Base-by-base conservation (phyloP, 1,140 invertebrate genomes). In the Whitmania pigra region DNA sequence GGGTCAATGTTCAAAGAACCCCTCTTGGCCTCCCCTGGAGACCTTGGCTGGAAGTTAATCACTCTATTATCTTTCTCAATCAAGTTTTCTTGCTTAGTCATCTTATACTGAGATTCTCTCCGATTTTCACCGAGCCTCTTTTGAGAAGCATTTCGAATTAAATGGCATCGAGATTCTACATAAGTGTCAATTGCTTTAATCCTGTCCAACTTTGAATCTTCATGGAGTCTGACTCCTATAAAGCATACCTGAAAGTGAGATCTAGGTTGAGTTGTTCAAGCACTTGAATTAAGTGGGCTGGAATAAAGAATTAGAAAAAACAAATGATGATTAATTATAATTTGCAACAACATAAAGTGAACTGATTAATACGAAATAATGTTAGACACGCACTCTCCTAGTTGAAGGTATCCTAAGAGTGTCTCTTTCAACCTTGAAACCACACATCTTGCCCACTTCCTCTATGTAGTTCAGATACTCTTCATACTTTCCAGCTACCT, bases 341-440 rank as follows among this genome's bases (percentile, higher is more conserved):
- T 63, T 63, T 11, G 18, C 20, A 31, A 63, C 3, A 7, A 5
- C 20, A 57, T 4, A 25, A 31, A 11, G 22, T 22, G 2, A 63
- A 63, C 3, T 22, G 9, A 63, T 22, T 13, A 63, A 31, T 63
- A 63, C 11, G 5, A 63, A 4, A 63, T 22, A 18, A 63, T 11
- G 15, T n/a, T 63, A 7, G 72, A 15, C 60, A 69, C 75, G 75
- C 73, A 82, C 80, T 73, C 78, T 67, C 84, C 96, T 96, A 4
- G 94, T 97, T 29, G 94, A 97, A 0, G 95, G 94, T 78, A 98
- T 98, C 80, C 93, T 87, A 20, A 98, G 80, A 77, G 88, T 89
- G 81, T 98, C 95, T 55, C 87, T 82, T 70, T 86, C 76, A 2
- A 88, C 87, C 67, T 85, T 78, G 79, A 93, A 97, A 7, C 90